Conservation (phyloP, 2,113 vertebrate species). For the Aldabrachelys gigantea region DNA sequence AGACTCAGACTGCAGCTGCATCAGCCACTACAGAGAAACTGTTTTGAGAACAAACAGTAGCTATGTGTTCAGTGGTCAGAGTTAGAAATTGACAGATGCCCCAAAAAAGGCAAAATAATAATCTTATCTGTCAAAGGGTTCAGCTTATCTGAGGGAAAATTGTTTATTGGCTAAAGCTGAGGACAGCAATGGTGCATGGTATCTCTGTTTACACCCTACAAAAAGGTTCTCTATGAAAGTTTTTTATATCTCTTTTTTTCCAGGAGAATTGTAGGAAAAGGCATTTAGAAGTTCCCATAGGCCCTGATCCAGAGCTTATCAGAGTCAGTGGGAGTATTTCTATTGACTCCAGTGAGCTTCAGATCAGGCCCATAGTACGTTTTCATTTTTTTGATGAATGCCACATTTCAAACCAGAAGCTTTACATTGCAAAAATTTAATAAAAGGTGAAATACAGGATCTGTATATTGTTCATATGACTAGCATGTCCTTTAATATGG, state of each 20-base stretch:
- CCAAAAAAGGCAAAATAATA: neutral
- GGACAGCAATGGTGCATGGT: neutral
- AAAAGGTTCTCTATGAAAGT: neutral
- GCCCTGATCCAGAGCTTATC: neutral
- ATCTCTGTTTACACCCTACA: neutral
- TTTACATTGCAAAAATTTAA: neutral
- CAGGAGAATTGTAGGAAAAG: neutral
- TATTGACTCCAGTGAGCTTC: neutral
- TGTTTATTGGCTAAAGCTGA: neutral
- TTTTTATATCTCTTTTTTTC: neutral
- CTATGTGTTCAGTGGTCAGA: accelerated
- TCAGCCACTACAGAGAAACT: neutral
- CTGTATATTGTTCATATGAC: neutral
- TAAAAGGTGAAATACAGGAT: neutral
- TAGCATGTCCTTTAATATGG: neutral
- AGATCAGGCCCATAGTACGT: neutral
- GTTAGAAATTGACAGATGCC: neutral
- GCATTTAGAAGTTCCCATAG: neutral
- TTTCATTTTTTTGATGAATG: neutral
- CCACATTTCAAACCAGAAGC: neutral
- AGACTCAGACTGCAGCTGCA: neutral
- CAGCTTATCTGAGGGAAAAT: neutral
- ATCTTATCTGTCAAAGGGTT: neutral
- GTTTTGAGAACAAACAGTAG: neutral
- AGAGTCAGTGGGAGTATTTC: neutral